Evolutionary conservation across 35 echinoderm and acorn worm genomes (phyloP).

Genomic region (Acanthaster planci): DNA sequence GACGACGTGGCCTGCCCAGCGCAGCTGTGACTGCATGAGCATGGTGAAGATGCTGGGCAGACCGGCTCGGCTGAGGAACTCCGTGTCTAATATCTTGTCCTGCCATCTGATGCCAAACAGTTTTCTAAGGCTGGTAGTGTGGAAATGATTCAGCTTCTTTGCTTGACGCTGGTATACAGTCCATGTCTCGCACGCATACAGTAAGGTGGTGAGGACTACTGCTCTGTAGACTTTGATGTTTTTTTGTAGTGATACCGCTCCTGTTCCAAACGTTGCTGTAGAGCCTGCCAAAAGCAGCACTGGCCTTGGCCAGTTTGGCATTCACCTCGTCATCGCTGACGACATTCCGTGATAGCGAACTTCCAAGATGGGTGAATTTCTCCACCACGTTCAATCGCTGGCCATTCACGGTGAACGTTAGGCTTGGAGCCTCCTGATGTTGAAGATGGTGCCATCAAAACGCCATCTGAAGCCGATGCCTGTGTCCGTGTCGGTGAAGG

Average conservation of each 20-base stretch:
- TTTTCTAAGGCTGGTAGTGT: background rate
- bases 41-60: background rate
- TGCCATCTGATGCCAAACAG: background rate
- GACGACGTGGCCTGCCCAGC: too few species aligned
- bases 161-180: background rate
- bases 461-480: background rate
- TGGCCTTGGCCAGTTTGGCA: background rate
- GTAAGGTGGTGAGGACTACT: background rate
- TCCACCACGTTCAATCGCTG: background rate
- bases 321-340: background rate
- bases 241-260: background rate
- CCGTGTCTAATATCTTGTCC: background rate
- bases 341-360: background rate
- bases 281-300: background rate
- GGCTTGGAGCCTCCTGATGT: too few species aligned
- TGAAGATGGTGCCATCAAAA: background rate
- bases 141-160: background rate
- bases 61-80: background rate
- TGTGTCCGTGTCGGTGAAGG: too few species aligned
- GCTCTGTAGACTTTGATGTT: background rate
- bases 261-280: background rate
- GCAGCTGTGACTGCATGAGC: too few species aligned
- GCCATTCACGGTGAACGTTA: background rate
- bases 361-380: background rate
- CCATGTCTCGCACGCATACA: background rate